Evolutionary conservation across 2,888 invertebrate genomes (phyloP).

Genomic region (Apodemia duryi): DNA sequence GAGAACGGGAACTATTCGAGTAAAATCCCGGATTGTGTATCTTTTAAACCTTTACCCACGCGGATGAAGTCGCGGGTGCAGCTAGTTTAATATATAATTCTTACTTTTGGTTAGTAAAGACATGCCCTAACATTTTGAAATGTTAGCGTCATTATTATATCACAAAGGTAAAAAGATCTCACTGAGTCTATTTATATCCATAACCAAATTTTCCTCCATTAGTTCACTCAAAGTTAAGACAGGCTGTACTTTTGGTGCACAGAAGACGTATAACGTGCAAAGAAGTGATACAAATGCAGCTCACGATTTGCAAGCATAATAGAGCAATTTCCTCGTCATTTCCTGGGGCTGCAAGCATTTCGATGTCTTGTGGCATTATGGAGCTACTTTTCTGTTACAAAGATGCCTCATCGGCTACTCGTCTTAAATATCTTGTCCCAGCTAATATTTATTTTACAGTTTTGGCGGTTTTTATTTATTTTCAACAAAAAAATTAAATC

Average conservation of each 20-base stretch:
- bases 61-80: too few relatives aligned
- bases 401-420: slow-evolving; percentile 44
- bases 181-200: neutral
- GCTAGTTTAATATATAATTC: neutral
- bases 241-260: slow-evolving; percentile 39
- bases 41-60: too few relatives aligned
- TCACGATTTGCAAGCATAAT: slow-evolving; percentile 73
- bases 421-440: slow-evolving; percentile 26
- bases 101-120: neutral
- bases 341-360: slow-evolving; percentile 64
- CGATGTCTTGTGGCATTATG: slow-evolving; percentile 58
- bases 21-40: too few relatives aligned
- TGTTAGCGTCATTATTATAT: neutral
- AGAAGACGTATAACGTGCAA: slow-evolving; percentile 63
- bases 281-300: slow-evolving; percentile 73
- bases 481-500: too few relatives aligned
- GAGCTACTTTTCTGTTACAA: slow-evolving; percentile 41
- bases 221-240: slow-evolving; percentile 27
- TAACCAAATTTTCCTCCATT: slow-evolving; percentile 14
- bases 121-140: neutral
- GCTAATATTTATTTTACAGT: neutral
- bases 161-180: neutral
- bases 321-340: slow-evolving; percentile 75
- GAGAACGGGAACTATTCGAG: too few relatives aligned
- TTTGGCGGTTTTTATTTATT: neutral